Evolutionary conservation across 1,140 invertebrate species (phyloP), one percentile per base, ranked within the genome.

Genomic region (Drosophila bocqueti): DNA sequence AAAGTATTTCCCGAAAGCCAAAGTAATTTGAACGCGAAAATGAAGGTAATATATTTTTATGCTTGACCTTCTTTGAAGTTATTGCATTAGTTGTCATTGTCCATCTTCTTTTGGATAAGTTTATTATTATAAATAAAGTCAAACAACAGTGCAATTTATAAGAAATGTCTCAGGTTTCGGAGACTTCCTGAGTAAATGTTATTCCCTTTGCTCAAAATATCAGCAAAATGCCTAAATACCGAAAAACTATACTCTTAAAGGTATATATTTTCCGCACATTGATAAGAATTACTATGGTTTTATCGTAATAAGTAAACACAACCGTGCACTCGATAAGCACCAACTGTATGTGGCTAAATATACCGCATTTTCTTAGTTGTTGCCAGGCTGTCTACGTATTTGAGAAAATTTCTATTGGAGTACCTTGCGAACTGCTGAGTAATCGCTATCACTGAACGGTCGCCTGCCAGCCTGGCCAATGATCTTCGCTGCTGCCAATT

Each of bases 401-500:
- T 38, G 13, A 50, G 34, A 16, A 46, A 69, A 61, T 45, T 63
- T 16, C 46, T 63, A 57, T 36, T 55, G 59, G 42, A 75, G 71
- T 59, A 75, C 72, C 72, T 75, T 75, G 72, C 26, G 36, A 63
- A 61, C 6, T 55, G 72, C 72, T 75, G 72, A 75, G 71, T 75
- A 75, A 75, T 54, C 54, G 21, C 40, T 60, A 73, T 72, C 69
- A 29, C 34, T 24, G 18, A 21, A 55, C 52, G 34, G 52, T 55
- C 34, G 18, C 50, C 50, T 50, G 29, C 47, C 16, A 34, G 52
- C 36, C 61, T 75, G 83, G 83, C 72, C 83, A 86, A 83, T 71
- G 83, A 89, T 89, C 84, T 78, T 52, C 58, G 34, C 9, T 40
- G 59, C 49, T 55, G 68, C 21, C 45, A 65, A 81, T 87, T 89